A percentile compares a stretch with the other conserved stretches of the same genome.
Conservation (phyloP, 2,797 vertebrate genomes). For the Poeciliopsis presidionis region DNA sequence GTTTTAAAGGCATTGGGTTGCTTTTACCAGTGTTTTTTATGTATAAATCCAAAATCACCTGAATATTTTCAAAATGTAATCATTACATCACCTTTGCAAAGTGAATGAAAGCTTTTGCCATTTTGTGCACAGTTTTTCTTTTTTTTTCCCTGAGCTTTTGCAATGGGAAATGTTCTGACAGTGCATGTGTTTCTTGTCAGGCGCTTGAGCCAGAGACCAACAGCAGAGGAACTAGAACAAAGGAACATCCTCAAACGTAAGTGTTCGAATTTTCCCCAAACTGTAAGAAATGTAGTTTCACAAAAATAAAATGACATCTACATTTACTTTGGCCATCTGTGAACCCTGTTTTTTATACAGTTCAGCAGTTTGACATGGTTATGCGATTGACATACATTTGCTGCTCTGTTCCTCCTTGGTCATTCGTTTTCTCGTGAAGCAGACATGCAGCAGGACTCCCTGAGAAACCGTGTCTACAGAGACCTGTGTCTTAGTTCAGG, state of each 20-base stretch:
- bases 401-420: constrained; percentile 29
- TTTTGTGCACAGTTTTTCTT: background rate
- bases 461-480: constrained; percentile 53
- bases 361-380: constrained; percentile 21
- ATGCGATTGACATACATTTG: constrained; percentile 34
- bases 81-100: background rate
- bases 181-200: constrained; percentile 80
- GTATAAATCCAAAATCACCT: background rate
- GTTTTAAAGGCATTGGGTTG: background rate
- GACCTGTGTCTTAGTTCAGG: constrained; percentile 53
- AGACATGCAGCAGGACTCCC: constrained; percentile 43
- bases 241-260: constrained; percentile 99
- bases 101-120: background rate
- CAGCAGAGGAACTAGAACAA: constrained; percentile 96
- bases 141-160: constrained; percentile 12
- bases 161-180: constrained; percentile 37
- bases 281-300: background rate
- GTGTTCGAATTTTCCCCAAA: constrained; percentile 58
- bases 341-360: constrained; percentile 2
- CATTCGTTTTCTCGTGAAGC: constrained; percentile 42
- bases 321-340: constrained; percentile 10
- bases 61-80: background rate
- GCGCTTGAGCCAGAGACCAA: constrained; percentile 97
- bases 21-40: background rate
- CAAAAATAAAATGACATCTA: background rate